Evolutionary conservation across 2,113 vertebrate genomes (phyloP), one percentile per base, ranked within the genome.

Genomic region (Scopus umbretta): DNA sequence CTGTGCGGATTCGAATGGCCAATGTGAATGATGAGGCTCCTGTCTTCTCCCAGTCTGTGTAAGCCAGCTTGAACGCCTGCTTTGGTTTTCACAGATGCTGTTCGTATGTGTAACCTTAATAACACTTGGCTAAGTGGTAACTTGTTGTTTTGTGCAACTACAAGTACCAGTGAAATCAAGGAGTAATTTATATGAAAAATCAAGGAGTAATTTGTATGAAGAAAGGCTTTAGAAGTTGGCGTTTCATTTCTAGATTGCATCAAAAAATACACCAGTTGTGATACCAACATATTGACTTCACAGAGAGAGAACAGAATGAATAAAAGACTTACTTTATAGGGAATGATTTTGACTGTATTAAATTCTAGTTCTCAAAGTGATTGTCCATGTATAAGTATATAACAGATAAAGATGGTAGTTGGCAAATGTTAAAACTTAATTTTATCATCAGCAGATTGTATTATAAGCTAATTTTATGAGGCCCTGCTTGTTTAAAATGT

Each of bases 21-120:
- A 99, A 99, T 3, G 96, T 98, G 79, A 99, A 99, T 16, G 99
- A 99, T 2, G 99, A 99, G 97, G 97, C 98, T 10, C 99, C 99
- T 1, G 95, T 99, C 75, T 99, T 99, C 97, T 99, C 99, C 40
- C 98, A 99, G 96, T 53, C 96, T 4, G 4, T 97, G 99, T 99
- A 98, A 89, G 98, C 75, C 80, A 53, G 52, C 40, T 22, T 3
- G 1, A n/a, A 10, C 1, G 0, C 23, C 61, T 52, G 34, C 43
- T 32, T 16, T 20, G 76, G 11, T 10, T 76, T 23, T 27, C 11
- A 62, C 10, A 55, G 20, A 10, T 75, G 40, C n/a, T 67, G 22
- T 22, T 74, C 25, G 2, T 23, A 5, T 1, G 1, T 5, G 17
- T 68, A 47, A 53, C 32, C 65, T 40, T 59, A n/a, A 16, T 11